Percentiles rank a stretch among this genome's conserved stretches.
These are phyloP conservation scores for Epistrophe eligans DNA, from an alignment of 2,888 invertebrate genomes.

Conservation along the genomic window DNA sequence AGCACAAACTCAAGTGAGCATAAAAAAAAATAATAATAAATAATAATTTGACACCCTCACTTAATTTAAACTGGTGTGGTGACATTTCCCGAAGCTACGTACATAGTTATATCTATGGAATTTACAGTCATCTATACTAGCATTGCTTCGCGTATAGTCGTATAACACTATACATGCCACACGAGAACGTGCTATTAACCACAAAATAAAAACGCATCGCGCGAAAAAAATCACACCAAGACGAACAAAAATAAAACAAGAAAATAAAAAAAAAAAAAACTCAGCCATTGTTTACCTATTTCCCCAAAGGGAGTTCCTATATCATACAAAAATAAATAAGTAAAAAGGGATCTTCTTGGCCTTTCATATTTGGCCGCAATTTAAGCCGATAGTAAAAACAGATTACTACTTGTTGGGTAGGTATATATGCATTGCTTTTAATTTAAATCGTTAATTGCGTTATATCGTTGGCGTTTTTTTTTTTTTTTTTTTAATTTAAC, in stretches of 20 bases:
- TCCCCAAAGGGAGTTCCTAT: conserved; percentile 1
- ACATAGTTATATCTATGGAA: not conserved
- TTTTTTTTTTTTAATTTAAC: conserved; percentile 2
- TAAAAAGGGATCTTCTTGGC: conserved; percentile 38
- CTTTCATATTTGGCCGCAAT: conserved; percentile 33
- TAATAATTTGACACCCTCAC: conserved; percentile 62
- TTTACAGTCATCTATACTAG: not conserved
- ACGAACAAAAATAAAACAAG: too few species aligned
- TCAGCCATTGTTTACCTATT: conserved; percentile 26
- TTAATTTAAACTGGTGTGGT: conserved; percentile 32
- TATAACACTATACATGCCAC: conserved; percentile 11
- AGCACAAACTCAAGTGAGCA: conserved; percentile 19
- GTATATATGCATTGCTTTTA: conserved; percentile 46
- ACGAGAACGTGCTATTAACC: conserved; percentile 69
- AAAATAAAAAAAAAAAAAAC: conserved; percentile 11
- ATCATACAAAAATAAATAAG: not conserved
- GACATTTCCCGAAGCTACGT: conserved; percentile 7
- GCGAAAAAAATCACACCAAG: conserved; percentile 21
- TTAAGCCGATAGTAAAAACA: conserved; percentile 54
- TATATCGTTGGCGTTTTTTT: conserved; percentile 45
- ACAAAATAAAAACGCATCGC: conserved; percentile 50
- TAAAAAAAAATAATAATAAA: conserved; percentile 17
- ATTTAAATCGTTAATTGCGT: conserved; percentile 74
- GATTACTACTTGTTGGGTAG: conserved; percentile 56
- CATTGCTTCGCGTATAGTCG: not conserved